Percentiles rank a stretch among this genome's conserved stretches.
Conservation (phyloP, 2,797 vertebrate genomes). For the Lacerta bilineata region DNA sequence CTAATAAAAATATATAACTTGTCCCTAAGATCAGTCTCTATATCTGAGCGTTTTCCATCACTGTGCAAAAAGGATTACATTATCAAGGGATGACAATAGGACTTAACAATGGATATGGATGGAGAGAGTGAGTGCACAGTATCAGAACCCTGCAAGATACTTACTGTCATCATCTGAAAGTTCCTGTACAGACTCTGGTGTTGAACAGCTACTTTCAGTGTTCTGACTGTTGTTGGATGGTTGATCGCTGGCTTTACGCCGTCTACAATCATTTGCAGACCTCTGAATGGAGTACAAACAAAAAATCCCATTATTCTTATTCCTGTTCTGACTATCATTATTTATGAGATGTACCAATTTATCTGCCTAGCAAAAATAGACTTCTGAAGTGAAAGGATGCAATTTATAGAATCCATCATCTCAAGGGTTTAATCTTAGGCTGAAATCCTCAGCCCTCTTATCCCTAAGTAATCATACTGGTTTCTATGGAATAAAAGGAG, state of each 20-base stretch:
- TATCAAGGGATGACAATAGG: background rate
- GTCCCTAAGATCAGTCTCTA: too few relatives aligned
- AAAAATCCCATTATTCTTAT: background rate
- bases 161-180: constrained; percentile 93
- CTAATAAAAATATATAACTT: too few relatives aligned
- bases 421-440: background rate
- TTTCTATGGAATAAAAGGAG: constrained; percentile 1
- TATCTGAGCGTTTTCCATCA: too few relatives aligned
- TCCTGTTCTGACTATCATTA: too few relatives aligned
- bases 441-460: background rate
- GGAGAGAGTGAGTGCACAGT: background rate
- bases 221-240: constrained; percentile 95
- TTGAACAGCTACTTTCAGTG: constrained; percentile 95
- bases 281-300: constrained; percentile 64
- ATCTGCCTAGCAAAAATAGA: background rate
- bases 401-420: background rate
- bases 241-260: constrained; percentile 93
- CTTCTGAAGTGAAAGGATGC: background rate
- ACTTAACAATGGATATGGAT: too few relatives aligned
- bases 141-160: constrained; percentile 48
- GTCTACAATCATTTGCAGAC: constrained; percentile 80
- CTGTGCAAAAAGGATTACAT: background rate
- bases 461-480: background rate
- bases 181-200: constrained; percentile 92
- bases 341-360: background rate